Base-by-base conservation (phyloP, 2,113 vertebrate species). In the Corythornis madagascariensis region DNA sequence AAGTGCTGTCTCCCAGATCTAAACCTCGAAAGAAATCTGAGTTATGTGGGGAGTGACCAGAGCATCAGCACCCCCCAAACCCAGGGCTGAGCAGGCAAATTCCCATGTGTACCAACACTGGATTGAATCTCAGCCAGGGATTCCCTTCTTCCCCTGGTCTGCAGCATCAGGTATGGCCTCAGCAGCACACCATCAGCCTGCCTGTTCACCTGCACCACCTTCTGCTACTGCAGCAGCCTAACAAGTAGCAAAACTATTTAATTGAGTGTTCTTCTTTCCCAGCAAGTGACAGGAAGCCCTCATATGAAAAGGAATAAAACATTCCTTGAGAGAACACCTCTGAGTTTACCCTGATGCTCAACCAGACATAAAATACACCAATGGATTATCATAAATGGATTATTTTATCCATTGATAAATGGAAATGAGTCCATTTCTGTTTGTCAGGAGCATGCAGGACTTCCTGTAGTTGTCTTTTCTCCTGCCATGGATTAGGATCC, bases 371-470 rank as follows among this genome's bases (percentile, higher is more conserved):
- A 69, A 76, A 86, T 33, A 31, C 16, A 67, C 17, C 2, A 47
- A 38, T 71, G 47, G 60, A 52, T 74, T 86, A 56, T 71, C 86
- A 42, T 50, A 84, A 86, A 73, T 1, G 8, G 47, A 50, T 71
- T 70, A 26, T 79, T 92, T 79, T 29, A 40, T 66, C 53, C 48
- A 66, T 66, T 76, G n/a, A 43, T 74, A 63, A 63, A 82, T 71
- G 52, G 60, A 80, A 95, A 55, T 65, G 77, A 90, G 81, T 70
- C 31, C 43, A 83, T 83, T 86, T 63, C 13, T 70, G 61, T 81
- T 19, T 85, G 38, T 56, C 80, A 83, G 47, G 83, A 76, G 53
- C 66, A 18, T 56, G 63, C 40, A 78, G 43, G 29, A 89, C 53
- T 33, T 74, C 57, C 75, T 56, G 18, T 6, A 52, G 78, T 22